Conservation (phyloP, 2,888 invertebrate species). For the Germaria angustata region DNA sequence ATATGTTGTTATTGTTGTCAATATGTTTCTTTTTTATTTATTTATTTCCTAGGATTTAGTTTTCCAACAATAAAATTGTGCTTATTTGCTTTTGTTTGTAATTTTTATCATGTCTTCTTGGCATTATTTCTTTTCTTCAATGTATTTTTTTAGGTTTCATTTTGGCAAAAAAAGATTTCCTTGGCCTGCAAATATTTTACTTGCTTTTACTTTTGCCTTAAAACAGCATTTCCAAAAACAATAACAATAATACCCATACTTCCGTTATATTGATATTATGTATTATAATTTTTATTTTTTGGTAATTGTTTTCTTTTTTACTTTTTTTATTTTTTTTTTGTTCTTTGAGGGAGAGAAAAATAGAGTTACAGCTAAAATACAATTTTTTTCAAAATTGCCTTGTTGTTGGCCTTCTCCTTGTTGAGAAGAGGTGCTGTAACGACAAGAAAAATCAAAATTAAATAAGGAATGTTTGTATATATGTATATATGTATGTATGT, state of each 20-base stretch:
- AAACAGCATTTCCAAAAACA: neutral
- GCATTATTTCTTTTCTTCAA: neutral
- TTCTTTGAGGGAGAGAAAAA: neutral
- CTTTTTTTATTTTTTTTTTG: neutral
- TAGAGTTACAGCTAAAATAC: neutral
- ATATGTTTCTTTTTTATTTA: neutral
- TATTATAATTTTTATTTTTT: too few species aligned
- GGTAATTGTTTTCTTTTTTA: too few species aligned
- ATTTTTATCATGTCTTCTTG: slow-evolving; percentile 37
- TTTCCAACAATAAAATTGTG: neutral
- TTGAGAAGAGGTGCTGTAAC: neutral
- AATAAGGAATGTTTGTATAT: neutral
- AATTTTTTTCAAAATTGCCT: neutral
- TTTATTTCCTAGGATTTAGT: slow-evolving; percentile 6
- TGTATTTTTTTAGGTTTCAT: neutral
- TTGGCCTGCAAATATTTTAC: slow-evolving; percentile 7
- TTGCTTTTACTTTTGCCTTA: slow-evolving; percentile 9
- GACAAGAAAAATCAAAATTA: neutral
- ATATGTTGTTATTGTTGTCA: neutral
- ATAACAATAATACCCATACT: slow-evolving; percentile 25
- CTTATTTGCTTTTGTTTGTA: slow-evolving; percentile 30
- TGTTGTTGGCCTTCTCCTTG: neutral
- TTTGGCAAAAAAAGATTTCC: slow-evolving; percentile 17
- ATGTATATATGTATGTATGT: neutral
- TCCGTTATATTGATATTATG: slow-evolving; percentile 29